Base-by-base conservation (phyloP, 2,888 invertebrate genomes). In the Macrosoma leucophasiata region DNA sequence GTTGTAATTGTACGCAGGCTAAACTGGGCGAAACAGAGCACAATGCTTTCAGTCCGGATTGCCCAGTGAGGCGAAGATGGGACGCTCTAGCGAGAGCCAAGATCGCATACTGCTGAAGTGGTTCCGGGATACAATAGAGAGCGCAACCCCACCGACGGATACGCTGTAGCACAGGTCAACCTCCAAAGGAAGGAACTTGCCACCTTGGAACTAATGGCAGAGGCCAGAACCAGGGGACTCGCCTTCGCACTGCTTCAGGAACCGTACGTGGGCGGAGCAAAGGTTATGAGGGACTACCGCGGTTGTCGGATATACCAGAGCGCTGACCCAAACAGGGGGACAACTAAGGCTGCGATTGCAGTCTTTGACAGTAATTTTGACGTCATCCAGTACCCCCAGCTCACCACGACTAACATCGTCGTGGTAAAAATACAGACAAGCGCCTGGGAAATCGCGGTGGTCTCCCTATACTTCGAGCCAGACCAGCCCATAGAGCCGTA, bases 301-400 rank as follows among this genome's bases (percentile, higher is more conserved):
- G 22, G 22, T 2, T 6, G 5, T 3, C 11, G 12, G 8, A 3
- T 12, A 1, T 22, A 7, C 11, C 22, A 22, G 8, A 22, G 29
- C 23, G 35, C 50, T 3, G 29, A 40, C 0, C 42, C 39, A 24
- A 32, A 52, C 10, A 18, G 34, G n/a, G 47, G 44, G 17, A 48
- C 43, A 4, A 41, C 43, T 0, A 52, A 58, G 11, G 41, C 54
- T 0, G 54, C 58, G 0, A 25, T 56, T 1, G 30, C 48, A 2
- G 31, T 56, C 1, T 45, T 52, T 19, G 48, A 40, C 0, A 18
- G 42, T 12, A 2, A 13, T 0, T 10, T 54, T 11, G 32, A 34
- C 9, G 35, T 49, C 0, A 43, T 38, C 0, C 46, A 48, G 1
- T 41, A 49, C 32, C 49, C 51, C 0, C 47, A 46, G 21, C 30